Conservation (phyloP, 2,888 invertebrate genomes). For the Drosophila koepferae region DNA sequence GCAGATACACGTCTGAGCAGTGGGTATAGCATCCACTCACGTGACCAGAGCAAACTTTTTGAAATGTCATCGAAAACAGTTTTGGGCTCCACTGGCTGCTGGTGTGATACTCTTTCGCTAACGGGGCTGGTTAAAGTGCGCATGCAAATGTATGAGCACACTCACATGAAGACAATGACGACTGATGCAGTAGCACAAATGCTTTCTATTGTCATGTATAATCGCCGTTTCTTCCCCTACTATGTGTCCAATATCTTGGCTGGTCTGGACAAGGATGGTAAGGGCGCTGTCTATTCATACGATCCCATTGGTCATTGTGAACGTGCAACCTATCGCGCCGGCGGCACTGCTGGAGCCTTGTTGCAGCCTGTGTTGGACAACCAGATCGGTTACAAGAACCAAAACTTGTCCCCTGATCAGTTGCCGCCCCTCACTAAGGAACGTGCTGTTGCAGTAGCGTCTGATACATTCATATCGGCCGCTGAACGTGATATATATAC, state of each 20-base stretch:
- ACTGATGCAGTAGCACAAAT: conserved; percentile 97
- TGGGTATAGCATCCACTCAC: conserved; percentile 95
- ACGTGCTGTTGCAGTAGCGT: conserved; percentile 93
- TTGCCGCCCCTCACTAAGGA: conserved; percentile 89
- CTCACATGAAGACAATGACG: conserved; percentile 96
- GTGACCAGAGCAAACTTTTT: conserved; percentile 95
- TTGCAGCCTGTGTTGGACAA: conserved; percentile 98
- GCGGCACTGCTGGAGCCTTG: conserved; percentile 95
- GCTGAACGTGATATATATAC: conserved; percentile 99
- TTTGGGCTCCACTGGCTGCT: conserved; percentile 97
- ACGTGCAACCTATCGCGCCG: conserved; percentile 92
- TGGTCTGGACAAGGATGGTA: conserved; percentile 96
- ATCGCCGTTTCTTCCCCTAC: conserved; percentile 99
- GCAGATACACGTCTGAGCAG: conserved; percentile 97
- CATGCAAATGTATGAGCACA: conserved; percentile 97
- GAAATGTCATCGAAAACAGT: conserved; percentile 93
- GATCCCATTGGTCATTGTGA: conserved; percentile 99
- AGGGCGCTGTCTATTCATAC: conserved; percentile 97
- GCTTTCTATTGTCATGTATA: conserved; percentile 97
- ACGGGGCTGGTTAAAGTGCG: conserved; percentile 93
- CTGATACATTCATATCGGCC: conserved; percentile 98
- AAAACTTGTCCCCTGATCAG: conserved; percentile 86
- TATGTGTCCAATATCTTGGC: conserved; percentile 98
- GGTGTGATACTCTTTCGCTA: conserved; percentile 98
- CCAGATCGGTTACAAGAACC: conserved; percentile 96